Evolutionary conservation across 2,113 vertebrate species (phyloP), one percentile per base, ranked within the genome.

Genomic region (Andinoacara biseriatus): DNA sequence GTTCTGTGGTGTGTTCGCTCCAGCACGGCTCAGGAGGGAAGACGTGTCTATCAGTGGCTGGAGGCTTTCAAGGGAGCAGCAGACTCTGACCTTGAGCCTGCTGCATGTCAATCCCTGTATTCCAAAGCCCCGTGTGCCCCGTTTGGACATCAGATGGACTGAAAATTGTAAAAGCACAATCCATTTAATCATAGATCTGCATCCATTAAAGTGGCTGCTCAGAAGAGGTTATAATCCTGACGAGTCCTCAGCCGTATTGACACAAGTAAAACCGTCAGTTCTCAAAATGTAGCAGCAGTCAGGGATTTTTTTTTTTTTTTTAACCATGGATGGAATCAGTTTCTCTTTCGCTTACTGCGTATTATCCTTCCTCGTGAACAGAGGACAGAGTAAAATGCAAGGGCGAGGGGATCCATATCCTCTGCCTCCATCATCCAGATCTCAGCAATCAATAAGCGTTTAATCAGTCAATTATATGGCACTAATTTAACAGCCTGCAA

Each of bases 1-100:
- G 98, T 99, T 99, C 96, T 86, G 97, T 93, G 96, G 96, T 97
- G 97, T 97, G 97, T 97, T 96, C 93, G 94, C 96, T 95, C 96
- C 95, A 95, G 96, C 96, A 95, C 93, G 94, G 93, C 97, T 98
- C 98, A 96, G 95, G 97, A 97, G 98, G 97, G 97, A 94, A 94
- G 96, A 96, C 95, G 96, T 96, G 98, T 98, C 97, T 97, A 97
- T 98, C 97, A 97, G 96, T 91, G 91, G 94, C 94, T 94, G 90
- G 83, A 92, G 91, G 88, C 88, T 90, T 92, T 90, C 88, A 76
- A 87, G 87, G 89, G 90, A 91, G 81, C 80, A 49, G 85, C 88
- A 85, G 88, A 89, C 81, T 93, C 86, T 95, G 95, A 96, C 96
- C 96, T 96, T 96, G 95, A 96, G 94, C 89, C 94, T 86, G 89